Base-by-base conservation (phyloP, 2,797 vertebrate species). In the Sebastes oblongus region DNA sequence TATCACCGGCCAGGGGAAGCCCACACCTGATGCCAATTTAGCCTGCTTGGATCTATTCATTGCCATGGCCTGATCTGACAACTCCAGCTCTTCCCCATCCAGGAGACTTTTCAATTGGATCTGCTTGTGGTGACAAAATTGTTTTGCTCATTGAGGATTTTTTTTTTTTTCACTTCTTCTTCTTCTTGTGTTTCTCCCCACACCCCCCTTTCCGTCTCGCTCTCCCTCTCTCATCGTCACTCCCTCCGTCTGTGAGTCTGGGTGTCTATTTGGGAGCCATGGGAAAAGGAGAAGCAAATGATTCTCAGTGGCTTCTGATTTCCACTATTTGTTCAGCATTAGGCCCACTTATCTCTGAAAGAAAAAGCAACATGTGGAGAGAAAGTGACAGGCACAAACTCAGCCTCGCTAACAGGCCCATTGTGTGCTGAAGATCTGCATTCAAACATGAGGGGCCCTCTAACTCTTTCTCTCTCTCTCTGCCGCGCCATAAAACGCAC, bases 261-360 rank as follows among this genome's bases (percentile, higher is more conserved):
- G 93, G 96, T 97, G 95, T 98, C 97, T 96, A 96, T 98, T 97
- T 97, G 86, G 95, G 97, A 98, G 96, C 98, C 98, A 97, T 99
- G 98, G 98, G 98, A 99, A 99, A 99, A 97, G 95, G 91, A 96
- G 97, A 96, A 94, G 96, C 94, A 97, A 98, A 98, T 97, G 97
- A 98, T 99, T 99, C 98, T 99, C 98, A 99, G 98, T 99, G 97
- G 97, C 98, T 99, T 98, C 98, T 98, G 97, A 98, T 99, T 99
- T 99, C 97, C 97, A 98, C 97, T 99, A 98, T 99, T 99, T 99
- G 98, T 99, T 99, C 97, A 97, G 97, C 97, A 97, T 98, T 98
- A 98, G 97, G 94, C 97, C 97, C 98, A 99, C 98, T 99, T 99
- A 98, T 98, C 98, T 98, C 96, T 96, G 96, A 97, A 97, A 98